Evolutionary conservation across 2,888 invertebrate genomes (phyloP).

Genomic region (Rhingia campestris): DNA sequence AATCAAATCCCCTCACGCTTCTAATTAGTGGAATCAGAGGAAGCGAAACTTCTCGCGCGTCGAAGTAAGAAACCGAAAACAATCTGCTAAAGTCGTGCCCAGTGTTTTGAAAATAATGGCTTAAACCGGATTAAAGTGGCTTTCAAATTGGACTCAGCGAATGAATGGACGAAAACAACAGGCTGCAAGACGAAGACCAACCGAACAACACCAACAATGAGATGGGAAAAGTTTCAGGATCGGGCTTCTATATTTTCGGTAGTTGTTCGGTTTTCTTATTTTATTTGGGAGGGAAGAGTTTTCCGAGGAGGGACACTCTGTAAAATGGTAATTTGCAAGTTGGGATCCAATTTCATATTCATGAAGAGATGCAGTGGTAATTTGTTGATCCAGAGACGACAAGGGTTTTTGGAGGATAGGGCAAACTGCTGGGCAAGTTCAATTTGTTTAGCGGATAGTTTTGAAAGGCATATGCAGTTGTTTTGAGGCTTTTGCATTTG

Average conservation of each 20-base stretch:
- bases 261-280: constrained; percentile 23
- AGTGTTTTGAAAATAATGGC: constrained; percentile 73
- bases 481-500: no score
- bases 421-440: constrained; percentile 5
- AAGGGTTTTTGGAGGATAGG: constrained; percentile 57
- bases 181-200: constrained; percentile 5
- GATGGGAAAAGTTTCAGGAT: constrained; percentile 71
- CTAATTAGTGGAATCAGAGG: constrained; percentile 64
- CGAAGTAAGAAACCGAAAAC: constrained; percentile 46
- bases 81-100: constrained; percentile 73
- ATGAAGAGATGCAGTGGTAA: constrained; percentile 63
- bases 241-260: constrained; percentile 25
- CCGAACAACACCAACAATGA: constrained; percentile 30
- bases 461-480: no score
- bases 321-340: constrained; percentile 70
- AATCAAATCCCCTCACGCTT: constrained; percentile 69
- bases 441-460: no score
- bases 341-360: constrained; percentile 70
- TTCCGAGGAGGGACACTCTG: constrained; percentile 41
- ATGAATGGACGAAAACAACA: not conserved
- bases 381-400: constrained; percentile 67
- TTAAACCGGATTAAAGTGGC: constrained; percentile 69
- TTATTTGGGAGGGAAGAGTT: constrained; percentile 6
- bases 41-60: constrained; percentile 31
- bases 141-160: constrained; percentile 24